phyloP scores from a whole-genome alignment of 2,888 invertebrate genomes.

The Pediacus dermestoides region DNA sequence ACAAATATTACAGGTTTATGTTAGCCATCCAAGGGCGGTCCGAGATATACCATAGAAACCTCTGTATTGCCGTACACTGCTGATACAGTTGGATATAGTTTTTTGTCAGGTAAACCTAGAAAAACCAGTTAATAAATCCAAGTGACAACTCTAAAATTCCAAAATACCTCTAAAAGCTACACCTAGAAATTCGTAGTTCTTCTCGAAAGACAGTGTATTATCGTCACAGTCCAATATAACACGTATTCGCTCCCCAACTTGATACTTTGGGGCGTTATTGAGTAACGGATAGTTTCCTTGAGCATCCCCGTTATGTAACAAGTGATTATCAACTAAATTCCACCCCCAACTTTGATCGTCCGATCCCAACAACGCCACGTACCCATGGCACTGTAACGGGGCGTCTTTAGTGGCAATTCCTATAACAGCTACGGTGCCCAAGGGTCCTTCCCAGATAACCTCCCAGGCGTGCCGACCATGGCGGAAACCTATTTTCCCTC shows the following conservation, averaged over 20 bases:
- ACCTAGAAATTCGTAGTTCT: slow-evolving; percentile 96
- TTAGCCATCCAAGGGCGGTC: slow-evolving; percentile 95
- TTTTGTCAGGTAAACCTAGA: slow-evolving; percentile 86
- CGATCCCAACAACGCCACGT: slow-evolving; percentile 89
- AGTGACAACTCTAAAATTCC: slow-evolving; percentile 5
- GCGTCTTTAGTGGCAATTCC: slow-evolving; percentile 95
- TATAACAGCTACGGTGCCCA: slow-evolving; percentile 97
- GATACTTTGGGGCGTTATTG: slow-evolving; percentile 97
- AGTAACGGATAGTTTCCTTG: slow-evolving; percentile 91
- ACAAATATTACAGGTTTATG: slow-evolving; percentile 35
- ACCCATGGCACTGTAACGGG: slow-evolving; percentile 89
- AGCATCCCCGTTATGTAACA: slow-evolving; percentile 93
- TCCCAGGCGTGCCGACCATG: slow-evolving; percentile 96
- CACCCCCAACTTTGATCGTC: slow-evolving; percentile 99
- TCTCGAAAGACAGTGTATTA: slow-evolving; percentile 94
- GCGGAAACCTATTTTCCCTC: slow-evolving; percentile 84
- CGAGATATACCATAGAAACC: slow-evolving; percentile 98
- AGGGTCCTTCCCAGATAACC: slow-evolving; percentile 96
- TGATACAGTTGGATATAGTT: slow-evolving; percentile 91
- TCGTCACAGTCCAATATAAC: slow-evolving; percentile 98
- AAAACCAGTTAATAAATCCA: slow-evolving; percentile 16
- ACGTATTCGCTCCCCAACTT: slow-evolving; percentile 95
- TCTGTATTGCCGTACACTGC: slow-evolving; percentile 99
- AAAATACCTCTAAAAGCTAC: slow-evolving; percentile 90
- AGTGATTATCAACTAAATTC: slow-evolving; percentile 97